Base-by-base conservation (phyloP, 2,797 vertebrate species). In the Sebastes alutus region DNA sequence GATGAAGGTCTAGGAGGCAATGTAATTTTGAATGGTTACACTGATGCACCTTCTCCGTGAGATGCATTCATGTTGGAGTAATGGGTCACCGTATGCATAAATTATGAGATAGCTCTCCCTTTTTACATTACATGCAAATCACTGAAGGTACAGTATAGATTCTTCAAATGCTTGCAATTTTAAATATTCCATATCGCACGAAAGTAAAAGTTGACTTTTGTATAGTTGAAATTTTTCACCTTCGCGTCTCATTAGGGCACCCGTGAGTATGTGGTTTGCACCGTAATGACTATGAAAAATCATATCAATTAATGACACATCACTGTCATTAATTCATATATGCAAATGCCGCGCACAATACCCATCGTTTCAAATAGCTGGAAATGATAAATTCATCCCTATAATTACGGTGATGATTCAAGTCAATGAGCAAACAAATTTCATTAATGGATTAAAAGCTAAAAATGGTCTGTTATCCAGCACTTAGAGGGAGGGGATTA, bases 361-460 rank as follows among this genome's bases (percentile, higher is more conserved):
- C 89, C 90, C 92, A 89, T 90, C 81, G 87, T 95, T 95, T 95
- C 79, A 90, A 95, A 95, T 91, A 84, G 92, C 92, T 92, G 77
- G 80, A 94, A 96, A 95, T 95, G 94, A 96, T 95, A 94, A 94
- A 94, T 94, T 94, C 90, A 89, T 92, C 88, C 85, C 83, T 70
- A 90, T 96, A 95, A 96, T 95, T 96, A 96, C 75, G 90, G 91
- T 90, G 92, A 93, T 94, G 95, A 96, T 96, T 95, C 93, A 96
- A 95, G 92, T 95, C 95, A 95, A 92, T 95, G 94, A 95, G 93
- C 94, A 96, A 94, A 96, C 95, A 96, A 94, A 96, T 96, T 96
- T 94, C 95, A 96, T 96, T 95, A 96, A 95, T 94, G 93, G 93
- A 96, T 93, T 95, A 94, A 92, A 95, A 94, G 94, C 95, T 93